Percentiles rank a stretch among this genome's conserved stretches.
Evolutionary conservation across 2,113 vertebrate species (phyloP).

Genomic region (Mastomys coucha): DNA sequence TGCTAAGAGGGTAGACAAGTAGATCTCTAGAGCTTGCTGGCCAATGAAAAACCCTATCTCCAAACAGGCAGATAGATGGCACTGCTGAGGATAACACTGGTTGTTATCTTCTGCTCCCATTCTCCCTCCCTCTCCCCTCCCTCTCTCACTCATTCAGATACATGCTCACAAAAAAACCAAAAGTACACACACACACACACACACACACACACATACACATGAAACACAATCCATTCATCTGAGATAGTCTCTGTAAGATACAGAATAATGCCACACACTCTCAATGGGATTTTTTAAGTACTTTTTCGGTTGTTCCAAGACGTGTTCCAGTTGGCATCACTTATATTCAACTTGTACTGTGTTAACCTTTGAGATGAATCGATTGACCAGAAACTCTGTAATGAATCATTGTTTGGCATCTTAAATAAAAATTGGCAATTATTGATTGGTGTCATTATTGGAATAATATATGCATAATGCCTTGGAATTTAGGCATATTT

Average conservation of each 20-base stretch:
- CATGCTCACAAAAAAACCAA: neutral
- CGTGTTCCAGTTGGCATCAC: constrained; percentile 53
- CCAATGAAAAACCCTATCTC: neutral
- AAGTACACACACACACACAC: neutral
- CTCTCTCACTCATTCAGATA: neutral
- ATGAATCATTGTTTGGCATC: constrained; percentile 58
- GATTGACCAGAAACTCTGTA: constrained; percentile 59
- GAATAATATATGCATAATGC: constrained; percentile 9
- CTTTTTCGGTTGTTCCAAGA: constrained; percentile 45
- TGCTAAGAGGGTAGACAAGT: neutral
- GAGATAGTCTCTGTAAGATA: constrained; percentile 23
- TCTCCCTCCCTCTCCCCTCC: neutral
- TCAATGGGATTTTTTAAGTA: constrained; percentile 63
- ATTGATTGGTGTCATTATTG: constrained; percentile 62
- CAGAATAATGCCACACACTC: constrained; percentile 45
- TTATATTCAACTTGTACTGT: constrained; percentile 51
- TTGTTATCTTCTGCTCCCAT: neutral
- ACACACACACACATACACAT: neutral
- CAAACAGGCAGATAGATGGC: neutral
- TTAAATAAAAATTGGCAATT: constrained; percentile 62
- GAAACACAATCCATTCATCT: constrained; percentile 21
- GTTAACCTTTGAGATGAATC: constrained; percentile 62
- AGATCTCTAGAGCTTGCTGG: neutral
- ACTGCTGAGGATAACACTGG: neutral
- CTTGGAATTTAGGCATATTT: constrained; percentile 5